Evolutionary conservation across 2,888 invertebrate genomes (phyloP).

Genomic region (Cremastinae sp.): DNA sequence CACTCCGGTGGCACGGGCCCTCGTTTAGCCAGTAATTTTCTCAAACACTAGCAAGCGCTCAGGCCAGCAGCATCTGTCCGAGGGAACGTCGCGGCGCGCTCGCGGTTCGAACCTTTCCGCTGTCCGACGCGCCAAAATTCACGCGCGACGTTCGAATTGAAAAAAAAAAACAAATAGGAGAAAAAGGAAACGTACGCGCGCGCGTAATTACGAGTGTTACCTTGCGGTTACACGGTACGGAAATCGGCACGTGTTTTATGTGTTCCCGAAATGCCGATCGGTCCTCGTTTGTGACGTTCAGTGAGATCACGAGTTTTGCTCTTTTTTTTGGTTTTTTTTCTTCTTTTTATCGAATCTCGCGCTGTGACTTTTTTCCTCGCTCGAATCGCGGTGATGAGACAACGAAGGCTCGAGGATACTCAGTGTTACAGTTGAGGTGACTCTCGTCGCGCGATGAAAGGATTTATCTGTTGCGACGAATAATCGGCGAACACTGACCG

Average conservation of each 20-base stretch:
- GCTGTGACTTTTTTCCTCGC: too few species aligned
- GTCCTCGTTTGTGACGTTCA: not conserved
- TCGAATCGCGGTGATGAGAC: too few species aligned
- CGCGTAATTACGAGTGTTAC: not conserved
- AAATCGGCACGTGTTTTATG: not conserved
- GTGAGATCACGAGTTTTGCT: not conserved
- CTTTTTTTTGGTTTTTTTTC: too few species aligned
- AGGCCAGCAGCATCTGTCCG: slow-evolving; percentile 76
- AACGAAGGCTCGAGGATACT: too few species aligned
- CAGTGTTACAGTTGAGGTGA: not conserved
- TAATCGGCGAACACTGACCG: too few species aligned
- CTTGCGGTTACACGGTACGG: not conserved
- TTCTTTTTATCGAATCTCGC: too few species aligned
- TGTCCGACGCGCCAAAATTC: not conserved
- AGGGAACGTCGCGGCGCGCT: slow-evolving; percentile 50
- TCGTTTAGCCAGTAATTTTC: slow-evolving; percentile 80
- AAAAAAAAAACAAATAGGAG: slow-evolving; percentile 1
- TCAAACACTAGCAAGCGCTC: slow-evolving; percentile 80
- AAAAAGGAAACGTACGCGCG: not conserved
- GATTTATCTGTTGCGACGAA: too few species aligned
- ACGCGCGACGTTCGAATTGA: not conserved
- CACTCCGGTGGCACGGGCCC: slow-evolving; percentile 69
- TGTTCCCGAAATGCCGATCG: not conserved
- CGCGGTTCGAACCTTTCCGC: slow-evolving; percentile 46
- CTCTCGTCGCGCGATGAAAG: too few species aligned